These are phyloP conservation scores for Nannospalax galili DNA, from an alignment of 2,113 vertebrate genomes.

Conservation along the genomic window DNA sequence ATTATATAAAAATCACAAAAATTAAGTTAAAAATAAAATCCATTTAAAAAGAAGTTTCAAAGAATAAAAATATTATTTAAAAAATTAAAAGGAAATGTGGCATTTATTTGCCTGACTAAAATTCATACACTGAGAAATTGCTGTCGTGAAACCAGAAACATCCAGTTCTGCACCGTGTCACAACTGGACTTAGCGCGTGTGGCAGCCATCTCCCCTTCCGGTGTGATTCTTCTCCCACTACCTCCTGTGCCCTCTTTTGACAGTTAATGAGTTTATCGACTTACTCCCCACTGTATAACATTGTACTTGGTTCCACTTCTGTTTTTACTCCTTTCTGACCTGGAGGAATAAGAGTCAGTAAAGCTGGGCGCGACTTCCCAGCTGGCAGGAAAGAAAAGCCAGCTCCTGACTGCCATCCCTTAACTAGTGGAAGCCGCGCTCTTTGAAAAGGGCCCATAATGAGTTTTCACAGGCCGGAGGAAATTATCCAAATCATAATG, in stretches of 20 bases:
- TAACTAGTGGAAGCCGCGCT: background rate
- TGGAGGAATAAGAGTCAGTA: background rate
- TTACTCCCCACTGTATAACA: background rate
- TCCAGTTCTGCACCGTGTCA: background rate
- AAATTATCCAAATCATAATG: conserved; percentile 56
- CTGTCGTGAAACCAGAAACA: background rate
- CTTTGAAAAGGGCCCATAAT: conserved; percentile 44
- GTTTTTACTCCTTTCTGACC: conserved; percentile 56
- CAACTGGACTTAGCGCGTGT: background rate
- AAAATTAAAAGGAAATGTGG: too few relatives aligned
- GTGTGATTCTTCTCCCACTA: background rate
- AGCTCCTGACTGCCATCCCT: background rate
- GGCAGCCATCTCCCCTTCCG: background rate
- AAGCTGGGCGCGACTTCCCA: background rate
- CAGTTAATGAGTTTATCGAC: conserved; percentile 21
- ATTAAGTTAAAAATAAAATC: too few relatives aligned
- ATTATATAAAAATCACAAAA: too few relatives aligned
- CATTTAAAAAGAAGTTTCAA: too few relatives aligned
- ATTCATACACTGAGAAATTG: background rate
- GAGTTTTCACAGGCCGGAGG: conserved; percentile 54
- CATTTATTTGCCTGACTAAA: background rate
- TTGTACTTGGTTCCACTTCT: background rate
- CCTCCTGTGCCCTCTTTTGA: background rate
- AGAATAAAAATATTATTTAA: too few relatives aligned
- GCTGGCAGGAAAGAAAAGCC: background rate